Percentiles rank a stretch among this genome's conserved stretches.
Evolutionary conservation across 2,888 invertebrate species (phyloP).

Genomic region (Salpingus planirostris): DNA sequence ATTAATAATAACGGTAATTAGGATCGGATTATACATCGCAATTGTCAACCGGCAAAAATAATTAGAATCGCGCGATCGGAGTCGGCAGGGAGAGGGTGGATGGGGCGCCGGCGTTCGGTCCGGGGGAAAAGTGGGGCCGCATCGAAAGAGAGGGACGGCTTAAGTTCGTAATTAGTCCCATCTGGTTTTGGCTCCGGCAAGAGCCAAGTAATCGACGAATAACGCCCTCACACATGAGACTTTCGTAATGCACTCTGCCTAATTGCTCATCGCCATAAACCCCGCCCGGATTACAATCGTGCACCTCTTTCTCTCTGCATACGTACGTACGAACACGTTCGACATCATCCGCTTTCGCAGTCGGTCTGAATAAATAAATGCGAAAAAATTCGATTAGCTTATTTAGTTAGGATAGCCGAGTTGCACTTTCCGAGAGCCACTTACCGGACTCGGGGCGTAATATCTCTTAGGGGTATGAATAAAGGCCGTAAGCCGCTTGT

Average conservation of each 20-base stretch:
- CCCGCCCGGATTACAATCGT: constrained; percentile 34
- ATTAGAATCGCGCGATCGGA: constrained; percentile 6
- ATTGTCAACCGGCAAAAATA: constrained; percentile 11
- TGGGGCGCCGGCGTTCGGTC: no score
- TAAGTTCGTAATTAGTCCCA: constrained; percentile 45
- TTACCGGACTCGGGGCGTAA: no score
- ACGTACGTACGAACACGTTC: neutral
- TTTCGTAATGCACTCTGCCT: constrained; percentile 36
- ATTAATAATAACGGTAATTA: no score
- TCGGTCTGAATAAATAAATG: no score
- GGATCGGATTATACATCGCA: no score
- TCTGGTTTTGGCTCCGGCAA: constrained; percentile 39
- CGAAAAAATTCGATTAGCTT: no score
- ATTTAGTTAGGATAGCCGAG: no score
- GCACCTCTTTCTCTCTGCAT: constrained; percentile 7
- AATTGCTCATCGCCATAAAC: constrained; percentile 40
- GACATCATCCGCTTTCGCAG: no score
- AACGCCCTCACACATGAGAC: constrained; percentile 43
- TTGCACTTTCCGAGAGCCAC: no score
- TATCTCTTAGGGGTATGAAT: no score
- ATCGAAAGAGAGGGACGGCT: constrained; percentile 27
- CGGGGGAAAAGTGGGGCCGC: constrained; percentile 1
- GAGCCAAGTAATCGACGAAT: constrained; percentile 42
- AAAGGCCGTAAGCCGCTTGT: constrained; percentile 40
- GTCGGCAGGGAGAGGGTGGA: no score